phyloP scores from a whole-genome alignment of 1,140 invertebrate species.

The Drosophila sp. region DNA sequence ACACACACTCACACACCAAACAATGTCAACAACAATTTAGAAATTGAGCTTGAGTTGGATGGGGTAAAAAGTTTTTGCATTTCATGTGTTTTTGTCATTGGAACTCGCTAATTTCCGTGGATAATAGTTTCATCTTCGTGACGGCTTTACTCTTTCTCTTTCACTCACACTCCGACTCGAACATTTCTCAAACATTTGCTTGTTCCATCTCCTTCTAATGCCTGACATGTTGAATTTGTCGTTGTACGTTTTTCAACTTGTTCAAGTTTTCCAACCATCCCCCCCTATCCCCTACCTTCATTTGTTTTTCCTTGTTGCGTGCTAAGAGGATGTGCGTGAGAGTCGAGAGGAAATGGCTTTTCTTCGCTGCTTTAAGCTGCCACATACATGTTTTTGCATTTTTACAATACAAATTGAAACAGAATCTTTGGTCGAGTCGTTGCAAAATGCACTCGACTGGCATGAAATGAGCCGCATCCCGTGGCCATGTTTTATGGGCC shows the following conservation, averaged over 20 bases:
- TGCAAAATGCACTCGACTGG: slow-evolving; percentile 44
- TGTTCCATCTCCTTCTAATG: slow-evolving; percentile 19
- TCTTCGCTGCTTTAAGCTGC: slow-evolving; percentile 61
- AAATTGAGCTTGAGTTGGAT: slow-evolving; percentile 64
- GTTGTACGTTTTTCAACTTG: slow-evolving; percentile 59
- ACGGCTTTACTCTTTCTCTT: slow-evolving; percentile 22
- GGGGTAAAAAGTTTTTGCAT: slow-evolving; percentile 65
- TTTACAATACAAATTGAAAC: slow-evolving; percentile 66
- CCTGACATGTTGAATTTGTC: slow-evolving; percentile 75
- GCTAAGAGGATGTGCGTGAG: slow-evolving; percentile 58
- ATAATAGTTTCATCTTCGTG: slow-evolving; percentile 78
- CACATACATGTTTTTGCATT: slow-evolving; percentile 48
- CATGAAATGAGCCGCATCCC: slow-evolving; percentile 58
- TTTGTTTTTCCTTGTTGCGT: slow-evolving; percentile 67
- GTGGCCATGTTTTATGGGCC: slow-evolving; percentile 17
- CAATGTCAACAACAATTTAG: slow-evolving; percentile 73
- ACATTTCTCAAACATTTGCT: not conserved
- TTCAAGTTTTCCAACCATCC: not conserved
- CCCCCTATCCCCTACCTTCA: slow-evolving; percentile 10
- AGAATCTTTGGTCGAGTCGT: slow-evolving; percentile 35
- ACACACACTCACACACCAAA: not conserved
- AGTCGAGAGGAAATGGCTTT: slow-evolving; percentile 29
- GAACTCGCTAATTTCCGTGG: slow-evolving; percentile 75
- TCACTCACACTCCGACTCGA: not conserved
- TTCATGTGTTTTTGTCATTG: slow-evolving; percentile 73